Percentiles rank a stretch among this genome's conserved stretches.
Evolutionary conservation across 1,140 invertebrate genomes (phyloP).

Genomic region (Apis dorsata): DNA sequence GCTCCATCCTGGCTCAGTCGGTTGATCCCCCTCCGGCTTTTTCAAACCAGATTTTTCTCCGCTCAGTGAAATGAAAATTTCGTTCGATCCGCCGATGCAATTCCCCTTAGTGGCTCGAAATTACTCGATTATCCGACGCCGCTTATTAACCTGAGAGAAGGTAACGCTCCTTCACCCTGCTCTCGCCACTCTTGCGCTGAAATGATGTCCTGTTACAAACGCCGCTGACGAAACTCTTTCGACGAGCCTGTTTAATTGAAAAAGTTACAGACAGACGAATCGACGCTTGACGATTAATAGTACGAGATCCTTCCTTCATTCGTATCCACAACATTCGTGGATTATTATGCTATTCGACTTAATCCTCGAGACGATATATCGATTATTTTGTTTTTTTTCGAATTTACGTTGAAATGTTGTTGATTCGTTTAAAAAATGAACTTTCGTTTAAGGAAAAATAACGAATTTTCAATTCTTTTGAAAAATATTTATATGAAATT

Average conservation of each 20-base stretch:
- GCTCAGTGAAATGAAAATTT: constrained; percentile 10
- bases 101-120: constrained; percentile 2
- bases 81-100: constrained; percentile 2
- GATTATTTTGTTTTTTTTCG: no score
- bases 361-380: not conserved
- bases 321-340: not conserved
- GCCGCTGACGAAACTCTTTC: not conserved
- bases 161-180: not conserved
- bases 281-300: constrained; percentile 31
- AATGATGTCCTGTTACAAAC: not conserved
- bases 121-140: constrained; percentile 36
- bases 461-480: no score
- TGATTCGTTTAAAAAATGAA: no score
- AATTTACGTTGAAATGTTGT: no score
- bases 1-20: not conserved
- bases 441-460: no score
- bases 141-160: constrained; percentile 42
- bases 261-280: constrained; percentile 42
- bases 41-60: constrained; percentile 1
- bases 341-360: not conserved
- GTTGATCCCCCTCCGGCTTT: constrained; percentile 2
- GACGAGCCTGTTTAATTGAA: constrained; percentile 29
- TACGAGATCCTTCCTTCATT: not conserved
- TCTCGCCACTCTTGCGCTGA: not conserved
- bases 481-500: no score